phyloP scores from a whole-genome alignment of 2,888 invertebrate species.

The Megaustenia siamemsis region DNA sequence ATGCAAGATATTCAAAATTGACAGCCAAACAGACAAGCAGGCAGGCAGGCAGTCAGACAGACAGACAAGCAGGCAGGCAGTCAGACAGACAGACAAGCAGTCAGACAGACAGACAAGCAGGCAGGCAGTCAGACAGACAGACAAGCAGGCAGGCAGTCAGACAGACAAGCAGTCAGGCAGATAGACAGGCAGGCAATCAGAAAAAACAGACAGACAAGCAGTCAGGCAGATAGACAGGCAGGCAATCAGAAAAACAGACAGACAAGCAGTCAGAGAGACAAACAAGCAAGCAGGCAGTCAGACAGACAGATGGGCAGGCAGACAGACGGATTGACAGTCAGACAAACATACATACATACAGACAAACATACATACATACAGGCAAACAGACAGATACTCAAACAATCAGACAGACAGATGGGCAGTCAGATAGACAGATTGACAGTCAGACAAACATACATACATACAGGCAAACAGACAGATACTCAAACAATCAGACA shows the following conservation, averaged over 20 bases:
- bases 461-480: neutral
- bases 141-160: no score
- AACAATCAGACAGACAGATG: neutral
- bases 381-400: neutral
- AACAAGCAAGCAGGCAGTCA: neutral
- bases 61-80: no score
- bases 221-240: no score
- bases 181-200: neutral
- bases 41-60: no score
- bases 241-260: neutral
- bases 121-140: no score
- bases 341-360: neutral
- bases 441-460: neutral
- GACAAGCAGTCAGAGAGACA: neutral
- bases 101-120: no score
- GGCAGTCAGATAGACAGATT: neutral
- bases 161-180: neutral
- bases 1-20: no score
- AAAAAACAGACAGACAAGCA: no score
- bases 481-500: neutral
- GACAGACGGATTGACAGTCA: neutral
- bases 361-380: neutral
- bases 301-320: neutral
- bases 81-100: no score
- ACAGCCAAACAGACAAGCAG: constrained; percentile 4